These are phyloP conservation scores for Apistogramma diplotaenia DNA, from an alignment of 2,113 vertebrate genomes.

Conservation along the genomic window DNA sequence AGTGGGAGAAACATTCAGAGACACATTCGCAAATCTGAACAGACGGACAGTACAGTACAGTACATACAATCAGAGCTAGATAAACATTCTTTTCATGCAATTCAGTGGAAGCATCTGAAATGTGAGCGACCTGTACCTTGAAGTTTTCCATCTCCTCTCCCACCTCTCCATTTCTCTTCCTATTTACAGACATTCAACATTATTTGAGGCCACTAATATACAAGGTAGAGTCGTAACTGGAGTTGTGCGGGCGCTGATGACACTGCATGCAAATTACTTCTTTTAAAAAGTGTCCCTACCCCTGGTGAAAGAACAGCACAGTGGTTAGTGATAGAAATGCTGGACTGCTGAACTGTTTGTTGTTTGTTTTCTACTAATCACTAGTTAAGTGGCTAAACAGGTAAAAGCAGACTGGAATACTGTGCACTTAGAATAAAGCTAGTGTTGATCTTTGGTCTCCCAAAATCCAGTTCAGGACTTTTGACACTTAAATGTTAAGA, in stretches of 20 bases:
- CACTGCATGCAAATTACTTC: slow-evolving; percentile 33
- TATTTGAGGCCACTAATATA: slow-evolving; percentile 56
- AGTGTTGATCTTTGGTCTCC: slow-evolving; percentile 71
- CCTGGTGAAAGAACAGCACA: slow-evolving; percentile 44
- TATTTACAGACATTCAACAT: slow-evolving; percentile 50
- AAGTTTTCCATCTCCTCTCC: neutral
- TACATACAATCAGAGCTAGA: slow-evolving; percentile 48
- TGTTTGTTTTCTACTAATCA: slow-evolving; percentile 12
- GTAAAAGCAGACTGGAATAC: slow-evolving; percentile 36
- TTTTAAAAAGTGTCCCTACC: neutral
- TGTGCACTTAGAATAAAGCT: slow-evolving; percentile 52
- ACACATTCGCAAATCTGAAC: slow-evolving; percentile 46
- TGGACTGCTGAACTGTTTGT: neutral
- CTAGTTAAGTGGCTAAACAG: slow-evolving; percentile 24
- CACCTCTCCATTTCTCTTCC: neutral
- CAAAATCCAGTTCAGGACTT: slow-evolving; percentile 42
- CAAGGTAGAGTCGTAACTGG: slow-evolving; percentile 48
- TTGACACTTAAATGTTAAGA: slow-evolving; percentile 10
- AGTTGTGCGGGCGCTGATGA: slow-evolving; percentile 13
- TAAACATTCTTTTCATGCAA: slow-evolving; percentile 63
- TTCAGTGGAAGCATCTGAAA: slow-evolving; percentile 58
- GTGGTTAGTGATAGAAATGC: slow-evolving; percentile 16
- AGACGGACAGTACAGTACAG: slow-evolving; percentile 23
- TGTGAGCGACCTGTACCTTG: neutral
- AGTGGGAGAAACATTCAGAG: slow-evolving; percentile 36